Evolutionary conservation across 2,888 invertebrate genomes (phyloP), one percentile per base, ranked within the genome.

Genomic region (Philereme vetulata): DNA sequence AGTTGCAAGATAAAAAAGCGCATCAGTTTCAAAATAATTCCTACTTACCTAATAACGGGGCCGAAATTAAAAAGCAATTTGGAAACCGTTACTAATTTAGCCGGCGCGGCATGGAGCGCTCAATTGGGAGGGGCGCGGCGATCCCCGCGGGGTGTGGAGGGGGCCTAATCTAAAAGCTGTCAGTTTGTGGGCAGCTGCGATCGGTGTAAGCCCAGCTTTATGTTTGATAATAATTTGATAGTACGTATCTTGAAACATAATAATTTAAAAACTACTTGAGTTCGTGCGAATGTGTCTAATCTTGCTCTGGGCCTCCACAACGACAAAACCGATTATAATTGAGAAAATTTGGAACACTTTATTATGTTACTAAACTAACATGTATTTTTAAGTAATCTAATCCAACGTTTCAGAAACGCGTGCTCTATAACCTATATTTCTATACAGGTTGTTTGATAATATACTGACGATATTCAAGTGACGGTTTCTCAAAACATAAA

Each of bases 41-140:
- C 49, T 77, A 80, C 76, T 78, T 79, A 80, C 80, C 83, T 86
- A 88, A 87, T 87, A 90, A 88, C 84, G 77, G 77, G 78, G 76
- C 79, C 71, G 83, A 88, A 90, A 91, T 91, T 90, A 90, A 90
- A 91, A 90, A 88, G 86, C 88, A 87, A 92, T 92, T 92, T 90
- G 80, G 86, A 87, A 87, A 88, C 89, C 88, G 85, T 90, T 87
- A 89, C 90, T 90, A 90, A 91, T 91, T 90, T 88, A 86, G 86
- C 77, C 80, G 81, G 82, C 81, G 81, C 83, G 80, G 82, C 79
- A 74, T 75, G 82, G 82, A 84, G 82, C 82, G 85, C 86, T 87
- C 88, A 85, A 87, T 89, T 89, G 85, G 84, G 83, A 79, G 84
- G 85, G 86, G 85, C 76, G 73, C 72, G 72, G 75, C 54, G 68